Conservation (phyloP, 2,888 invertebrate species). For the Metellina segmentata region DNA sequence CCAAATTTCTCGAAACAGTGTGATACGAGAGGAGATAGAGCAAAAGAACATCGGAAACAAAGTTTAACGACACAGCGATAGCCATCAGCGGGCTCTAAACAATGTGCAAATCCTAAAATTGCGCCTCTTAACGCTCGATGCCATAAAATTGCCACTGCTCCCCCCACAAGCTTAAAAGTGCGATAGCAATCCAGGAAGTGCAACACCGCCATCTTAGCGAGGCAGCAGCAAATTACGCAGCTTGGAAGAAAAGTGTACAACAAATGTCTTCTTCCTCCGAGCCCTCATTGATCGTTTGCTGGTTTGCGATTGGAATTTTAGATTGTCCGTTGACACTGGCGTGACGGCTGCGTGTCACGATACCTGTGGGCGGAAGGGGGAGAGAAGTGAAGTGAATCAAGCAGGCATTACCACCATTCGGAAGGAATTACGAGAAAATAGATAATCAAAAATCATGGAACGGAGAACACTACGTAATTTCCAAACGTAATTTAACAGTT, state of each 20-base stretch:
- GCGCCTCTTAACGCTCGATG: slow-evolving; percentile 23
- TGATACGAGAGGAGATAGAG: neutral
- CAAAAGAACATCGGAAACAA: neutral
- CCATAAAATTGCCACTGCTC: slow-evolving; percentile 16
- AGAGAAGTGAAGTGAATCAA: neutral
- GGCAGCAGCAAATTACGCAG: slow-evolving; percentile 25
- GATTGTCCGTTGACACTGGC: slow-evolving; percentile 40
- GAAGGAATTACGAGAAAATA: too few relatives aligned
- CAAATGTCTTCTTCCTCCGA: slow-evolving; percentile 11
- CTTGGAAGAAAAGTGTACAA: slow-evolving; percentile 31
- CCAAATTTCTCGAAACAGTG: neutral
- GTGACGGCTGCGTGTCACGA: slow-evolving; percentile 20
- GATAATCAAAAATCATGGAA: too few relatives aligned
- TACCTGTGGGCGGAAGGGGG: neutral
- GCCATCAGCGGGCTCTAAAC: slow-evolving; percentile 36
- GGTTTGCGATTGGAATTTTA: slow-evolving; percentile 39
- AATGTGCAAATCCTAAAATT: slow-evolving; percentile 67
- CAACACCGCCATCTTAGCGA: neutral
- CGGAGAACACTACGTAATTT: too few relatives aligned
- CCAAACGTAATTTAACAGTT: too few relatives aligned
- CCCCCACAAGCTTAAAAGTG: neutral
- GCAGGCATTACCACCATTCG: too few relatives aligned
- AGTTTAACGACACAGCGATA: slow-evolving; percentile 26
- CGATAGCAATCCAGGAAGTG: slow-evolving; percentile 54
- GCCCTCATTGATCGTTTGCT: neutral